Evolutionary conservation across 2,888 invertebrate genomes (phyloP), one percentile per base, ranked within the genome.

Genomic region (Drosophila mettleri): DNA sequence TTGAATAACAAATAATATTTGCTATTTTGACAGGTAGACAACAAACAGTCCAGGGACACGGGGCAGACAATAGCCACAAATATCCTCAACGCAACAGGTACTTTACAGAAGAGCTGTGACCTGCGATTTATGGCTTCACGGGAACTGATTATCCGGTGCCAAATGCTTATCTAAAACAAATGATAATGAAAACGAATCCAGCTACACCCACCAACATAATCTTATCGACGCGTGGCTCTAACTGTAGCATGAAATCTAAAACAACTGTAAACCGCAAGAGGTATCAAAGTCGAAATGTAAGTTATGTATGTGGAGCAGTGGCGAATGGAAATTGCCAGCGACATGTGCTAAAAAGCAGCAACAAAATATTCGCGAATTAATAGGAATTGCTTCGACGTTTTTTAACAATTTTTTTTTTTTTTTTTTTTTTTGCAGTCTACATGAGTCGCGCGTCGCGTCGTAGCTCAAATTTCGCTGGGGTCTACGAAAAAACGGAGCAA

Each of bases 1-100:
- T 83, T 86, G 53, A 86, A 83, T 86, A 86, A 86, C 83, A 83
- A 83, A 83, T 86, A 68, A 77, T 63, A 63, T 62, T 69, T 70
- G 41, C 38, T 24, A 49, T 18, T 48, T 48, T 49, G 49, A 49
- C 34, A 49, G 49, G 49, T 49, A 49, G 34, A 49, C 49, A n/a
- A n/a, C 9, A 10, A n/a, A n/a, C 9, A 10, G 34, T 49, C 12
- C 46, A 33, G 55, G 61, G 65, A 51, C 74, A 65, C 61, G 65
- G 62, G 69, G 48, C 36, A 48, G 51, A 29, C 16, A 29, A 34
- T 31, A 29, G 33, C 31, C 64, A 16, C 22, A 27, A n/a, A 38
- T 48, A 29, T 59, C 54, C 29, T 20, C 34, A 45, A 22, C 18
- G 36, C 29, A 53, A 51, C 54, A 61, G 38, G 45, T 48, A 69